These are phyloP conservation scores for Cotesia congregata DNA, from an alignment of 2,888 invertebrate species.

Conservation along the genomic window DNA sequence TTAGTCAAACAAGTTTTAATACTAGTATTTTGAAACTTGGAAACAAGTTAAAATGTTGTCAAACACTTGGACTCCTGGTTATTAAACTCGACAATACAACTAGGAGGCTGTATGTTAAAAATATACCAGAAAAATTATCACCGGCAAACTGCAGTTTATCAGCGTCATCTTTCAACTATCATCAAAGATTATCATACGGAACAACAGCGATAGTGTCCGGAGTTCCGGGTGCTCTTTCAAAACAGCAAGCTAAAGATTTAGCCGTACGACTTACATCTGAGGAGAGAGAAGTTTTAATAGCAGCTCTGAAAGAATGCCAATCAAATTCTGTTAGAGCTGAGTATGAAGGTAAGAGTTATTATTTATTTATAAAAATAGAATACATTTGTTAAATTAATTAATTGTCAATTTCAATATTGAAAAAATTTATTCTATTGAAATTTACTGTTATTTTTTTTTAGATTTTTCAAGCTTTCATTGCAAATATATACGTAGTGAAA, in stretches of 20 bases:
- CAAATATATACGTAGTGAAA: neutral
- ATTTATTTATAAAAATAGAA: conserved; percentile 17
- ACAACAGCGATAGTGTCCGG: conserved; percentile 51
- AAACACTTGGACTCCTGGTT: neutral
- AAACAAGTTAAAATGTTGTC: conserved; percentile 33
- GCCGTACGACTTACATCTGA: conserved; percentile 80
- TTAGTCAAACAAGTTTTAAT: conserved; percentile 42
- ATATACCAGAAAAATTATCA: neutral
- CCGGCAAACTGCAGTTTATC: neutral
- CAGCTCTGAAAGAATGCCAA: conserved; percentile 81
- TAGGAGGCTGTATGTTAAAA: neutral
- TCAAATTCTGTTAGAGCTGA: conserved; percentile 82
- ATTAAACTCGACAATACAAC: neutral
- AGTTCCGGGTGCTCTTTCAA: conserved; percentile 71
- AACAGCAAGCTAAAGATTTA: conserved; percentile 82
- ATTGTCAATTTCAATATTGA: neutral
- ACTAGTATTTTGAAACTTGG: conserved; percentile 36
- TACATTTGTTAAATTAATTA: neutral
- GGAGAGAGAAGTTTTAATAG: conserved; percentile 79
- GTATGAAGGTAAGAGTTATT: conserved; percentile 78
- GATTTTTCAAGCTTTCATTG: conserved; percentile 36
- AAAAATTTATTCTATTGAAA: conserved; percentile 16
- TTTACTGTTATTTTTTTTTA: conserved; percentile 19
- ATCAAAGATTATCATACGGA: conserved; percentile 39
- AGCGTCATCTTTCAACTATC: neutral